Percentiles rank a stretch among this genome's conserved stretches.
phyloP scores from a whole-genome alignment of 2,113 vertebrate genomes.

The Fulica atra region DNA sequence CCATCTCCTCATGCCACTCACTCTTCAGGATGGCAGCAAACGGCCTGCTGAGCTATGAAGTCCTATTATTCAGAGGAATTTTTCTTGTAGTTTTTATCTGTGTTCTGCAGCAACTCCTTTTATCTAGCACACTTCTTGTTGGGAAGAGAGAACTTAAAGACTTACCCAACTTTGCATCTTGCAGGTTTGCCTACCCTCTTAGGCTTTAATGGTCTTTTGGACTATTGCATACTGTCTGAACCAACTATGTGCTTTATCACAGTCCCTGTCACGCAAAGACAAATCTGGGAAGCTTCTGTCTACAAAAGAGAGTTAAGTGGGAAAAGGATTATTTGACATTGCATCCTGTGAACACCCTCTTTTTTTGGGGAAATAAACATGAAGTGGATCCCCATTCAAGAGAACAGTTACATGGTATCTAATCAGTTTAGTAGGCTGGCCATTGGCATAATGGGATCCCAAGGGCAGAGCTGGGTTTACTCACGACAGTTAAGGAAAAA shows the following conservation, averaged over 20 bases:
- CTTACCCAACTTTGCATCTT: background rate
- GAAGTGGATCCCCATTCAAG: background rate
- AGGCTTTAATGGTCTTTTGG: background rate
- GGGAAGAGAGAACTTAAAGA: background rate
- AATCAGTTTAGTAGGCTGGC: background rate
- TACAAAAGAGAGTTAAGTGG: background rate
- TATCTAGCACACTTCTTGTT: background rate
- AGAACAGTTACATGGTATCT: background rate
- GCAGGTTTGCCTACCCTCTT: background rate
- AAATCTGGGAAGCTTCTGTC: background rate
- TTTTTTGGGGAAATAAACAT: background rate
- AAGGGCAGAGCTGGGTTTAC: background rate
- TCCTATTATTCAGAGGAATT: background rate
- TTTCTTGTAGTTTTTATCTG: background rate
- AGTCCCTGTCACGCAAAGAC: background rate
- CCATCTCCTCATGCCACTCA: background rate
- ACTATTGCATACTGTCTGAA: background rate
- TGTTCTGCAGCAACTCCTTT: background rate
- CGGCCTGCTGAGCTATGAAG: conserved; percentile 8
- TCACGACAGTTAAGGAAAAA: background rate
- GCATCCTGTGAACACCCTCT: background rate
- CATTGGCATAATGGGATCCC: background rate
- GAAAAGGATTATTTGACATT: background rate
- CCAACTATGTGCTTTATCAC: background rate
- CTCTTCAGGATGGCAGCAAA: conserved; percentile 1